Conservation (phyloP, 2,888 invertebrate species). For the Marasmarcha lunaedactyla region DNA sequence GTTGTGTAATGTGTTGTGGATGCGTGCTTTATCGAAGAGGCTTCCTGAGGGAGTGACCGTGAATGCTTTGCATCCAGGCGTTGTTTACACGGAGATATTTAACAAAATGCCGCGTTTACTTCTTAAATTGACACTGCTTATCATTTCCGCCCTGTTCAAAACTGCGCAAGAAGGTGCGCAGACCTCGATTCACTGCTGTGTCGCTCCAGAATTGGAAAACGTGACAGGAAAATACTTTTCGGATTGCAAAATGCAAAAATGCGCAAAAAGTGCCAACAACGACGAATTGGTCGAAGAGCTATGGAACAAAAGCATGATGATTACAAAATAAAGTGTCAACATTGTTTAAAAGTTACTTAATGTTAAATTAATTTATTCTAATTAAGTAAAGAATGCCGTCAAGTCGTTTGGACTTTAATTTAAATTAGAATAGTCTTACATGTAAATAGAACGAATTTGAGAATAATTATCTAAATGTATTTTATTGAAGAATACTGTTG, state of each 20-base stretch:
- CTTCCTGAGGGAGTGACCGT: constrained; percentile 73
- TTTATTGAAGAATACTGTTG: too few relatives aligned
- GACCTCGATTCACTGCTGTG: constrained; percentile 78
- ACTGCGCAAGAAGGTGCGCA: constrained; percentile 82
- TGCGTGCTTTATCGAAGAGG: constrained; percentile 42
- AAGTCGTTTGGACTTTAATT: too few relatives aligned
- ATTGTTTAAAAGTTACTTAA: too few relatives aligned
- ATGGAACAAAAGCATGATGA: too few relatives aligned
- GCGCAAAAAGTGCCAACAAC: too few relatives aligned
- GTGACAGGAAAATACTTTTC: constrained; percentile 81
- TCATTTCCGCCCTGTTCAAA: constrained; percentile 75
- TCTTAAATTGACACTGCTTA: constrained; percentile 58
- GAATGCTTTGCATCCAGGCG: constrained; percentile 86
- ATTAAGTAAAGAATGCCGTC: too few relatives aligned
- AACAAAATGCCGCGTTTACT: constrained; percentile 55
- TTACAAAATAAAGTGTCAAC: too few relatives aligned
- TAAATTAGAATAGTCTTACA: too few relatives aligned
- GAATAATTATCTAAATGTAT: too few relatives aligned
- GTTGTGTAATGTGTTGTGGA: constrained; percentile 45
- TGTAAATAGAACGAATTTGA: too few relatives aligned
- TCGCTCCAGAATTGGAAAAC: constrained; percentile 76
- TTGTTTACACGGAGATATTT: constrained; percentile 84
- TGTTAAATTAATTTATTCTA: too few relatives aligned
- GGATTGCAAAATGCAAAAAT: constrained; percentile 85
- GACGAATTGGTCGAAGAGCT: too few relatives aligned